Evolutionary conservation across 1,140 invertebrate genomes (phyloP).

Genomic region (Sitobion miscanthi): DNA sequence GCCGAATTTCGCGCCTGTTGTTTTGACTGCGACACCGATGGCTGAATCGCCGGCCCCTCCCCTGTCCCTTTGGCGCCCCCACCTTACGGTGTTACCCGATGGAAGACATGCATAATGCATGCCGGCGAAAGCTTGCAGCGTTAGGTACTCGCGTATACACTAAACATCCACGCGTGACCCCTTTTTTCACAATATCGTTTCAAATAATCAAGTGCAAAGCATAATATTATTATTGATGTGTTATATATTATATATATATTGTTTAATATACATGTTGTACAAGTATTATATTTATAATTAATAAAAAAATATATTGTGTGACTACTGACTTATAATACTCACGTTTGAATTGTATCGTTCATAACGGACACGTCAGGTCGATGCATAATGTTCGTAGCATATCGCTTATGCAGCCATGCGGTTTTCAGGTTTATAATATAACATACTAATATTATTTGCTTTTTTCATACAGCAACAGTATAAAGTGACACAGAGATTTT

Average conservation of each 20-base stretch:
- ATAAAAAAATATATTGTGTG: not conserved
- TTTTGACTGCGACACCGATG: constrained; percentile 19
- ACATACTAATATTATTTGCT: too few relatives aligned
- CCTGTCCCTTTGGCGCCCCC: not conserved
- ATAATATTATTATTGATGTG: not conserved
- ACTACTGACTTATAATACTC: not conserved
- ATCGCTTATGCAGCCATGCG: too few relatives aligned
- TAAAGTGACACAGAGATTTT: too few relatives aligned
- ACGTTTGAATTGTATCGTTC: too few relatives aligned
- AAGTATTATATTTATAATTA: not conserved
- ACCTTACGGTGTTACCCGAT: not conserved
- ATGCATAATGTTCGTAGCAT: not conserved
- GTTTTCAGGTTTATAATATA: too few relatives aligned
- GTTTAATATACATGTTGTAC: not conserved
- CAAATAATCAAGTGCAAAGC: not conserved
- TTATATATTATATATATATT: not conserved
- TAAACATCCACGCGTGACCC: not conserved
- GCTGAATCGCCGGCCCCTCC: not conserved
- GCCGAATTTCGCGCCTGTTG: constrained; percentile 44
- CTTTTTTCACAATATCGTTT: not conserved
- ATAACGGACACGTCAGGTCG: not conserved
- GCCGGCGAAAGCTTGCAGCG: not conserved
- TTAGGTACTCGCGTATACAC: not conserved
- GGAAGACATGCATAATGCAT: not conserved
- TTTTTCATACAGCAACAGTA: too few relatives aligned